phyloP scores from a whole-genome alignment of 2,797 vertebrate species.

The Esox lucius region DNA sequence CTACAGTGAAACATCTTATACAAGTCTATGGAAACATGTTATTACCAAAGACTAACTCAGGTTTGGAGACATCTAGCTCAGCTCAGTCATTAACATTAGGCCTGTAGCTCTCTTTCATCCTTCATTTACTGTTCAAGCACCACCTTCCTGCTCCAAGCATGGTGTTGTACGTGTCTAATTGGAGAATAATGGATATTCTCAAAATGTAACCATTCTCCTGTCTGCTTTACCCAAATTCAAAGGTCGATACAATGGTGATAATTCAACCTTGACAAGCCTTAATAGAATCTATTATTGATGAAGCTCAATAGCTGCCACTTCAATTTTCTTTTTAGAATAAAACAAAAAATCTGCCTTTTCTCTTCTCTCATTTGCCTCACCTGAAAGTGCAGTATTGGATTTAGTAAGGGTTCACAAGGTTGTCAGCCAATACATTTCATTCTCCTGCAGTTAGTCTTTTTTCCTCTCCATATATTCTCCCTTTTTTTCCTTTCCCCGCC shows the following conservation, averaged over 20 bases:
- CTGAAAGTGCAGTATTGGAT: conserved; percentile 34
- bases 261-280: conserved; percentile 61
- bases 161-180: conserved; percentile 7
- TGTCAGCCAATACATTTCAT: conserved; percentile 23
- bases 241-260: conserved; percentile 34
- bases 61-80: too few relatives aligned
- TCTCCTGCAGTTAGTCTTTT: conserved; percentile 16
- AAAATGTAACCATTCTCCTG: too few relatives aligned
- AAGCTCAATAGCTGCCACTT: conserved; percentile 57
- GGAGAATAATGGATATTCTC: too few relatives aligned
- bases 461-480: neutral
- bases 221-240: too few relatives aligned
- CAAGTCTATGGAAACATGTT: too few relatives aligned
- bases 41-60: too few relatives aligned
- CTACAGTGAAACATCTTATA: too few relatives aligned
- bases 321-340: conserved; percentile 59
- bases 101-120: too few relatives aligned
- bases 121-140: too few relatives aligned
- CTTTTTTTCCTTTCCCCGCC: neutral
- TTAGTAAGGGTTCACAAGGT: conserved; percentile 26
- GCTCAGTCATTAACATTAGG: too few relatives aligned
- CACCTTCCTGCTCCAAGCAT: too few relatives aligned
- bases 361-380: conserved; percentile 6
- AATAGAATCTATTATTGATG: conserved; percentile 67
- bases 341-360: conserved; percentile 35